Evolutionary conservation across 2,113 vertebrate species (phyloP), one percentile per base, ranked within the genome.

Genomic region (Barbus barbus): DNA sequence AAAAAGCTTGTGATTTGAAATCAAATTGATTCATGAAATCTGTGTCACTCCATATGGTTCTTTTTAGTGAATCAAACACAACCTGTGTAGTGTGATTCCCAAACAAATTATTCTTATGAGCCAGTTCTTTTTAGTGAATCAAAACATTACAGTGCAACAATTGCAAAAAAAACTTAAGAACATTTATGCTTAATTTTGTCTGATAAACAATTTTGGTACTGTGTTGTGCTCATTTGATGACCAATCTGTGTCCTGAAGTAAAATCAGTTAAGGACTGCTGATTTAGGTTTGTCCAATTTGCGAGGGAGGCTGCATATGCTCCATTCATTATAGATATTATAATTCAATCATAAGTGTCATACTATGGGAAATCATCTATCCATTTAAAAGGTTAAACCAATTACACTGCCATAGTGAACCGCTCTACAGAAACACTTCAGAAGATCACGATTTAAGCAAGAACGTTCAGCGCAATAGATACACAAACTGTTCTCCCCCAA

Each of bases 351-450:
- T 20, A 61, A 51, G 41, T 38, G 69, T 79, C 74, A 5, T 76
- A 48, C 33, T 60, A 75, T 53, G 58, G 60, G 63, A 65, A 72
- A 82, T 82, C 72, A 83, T 87, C 63, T 80, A 76, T 46, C 69
- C 84, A 81, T 83, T 78, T 71, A 53, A 72, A 48, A 71, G 26
- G 75, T 89, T 84, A 80, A 85, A 72, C 75, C 78, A 75, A 53
- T 81, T 83, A 74, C 46, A 51, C 33, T 58, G 11, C 63, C 73
- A 85, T 24, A 56, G 72, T 41, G 65, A 86, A 58, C 63, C 4
- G 56, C 26, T 75, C 20, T 71, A 78, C 28, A 51, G 46, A 44
- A 44, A 60, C 22, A 76, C 38, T 61, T 41, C 28, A 86, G 73
- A 53, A 81, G 73, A 8, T 31, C 28, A 28, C 16, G 56, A 28